Conservation (phyloP, 2,113 vertebrate species). For the Raphicerus campestris region DNA sequence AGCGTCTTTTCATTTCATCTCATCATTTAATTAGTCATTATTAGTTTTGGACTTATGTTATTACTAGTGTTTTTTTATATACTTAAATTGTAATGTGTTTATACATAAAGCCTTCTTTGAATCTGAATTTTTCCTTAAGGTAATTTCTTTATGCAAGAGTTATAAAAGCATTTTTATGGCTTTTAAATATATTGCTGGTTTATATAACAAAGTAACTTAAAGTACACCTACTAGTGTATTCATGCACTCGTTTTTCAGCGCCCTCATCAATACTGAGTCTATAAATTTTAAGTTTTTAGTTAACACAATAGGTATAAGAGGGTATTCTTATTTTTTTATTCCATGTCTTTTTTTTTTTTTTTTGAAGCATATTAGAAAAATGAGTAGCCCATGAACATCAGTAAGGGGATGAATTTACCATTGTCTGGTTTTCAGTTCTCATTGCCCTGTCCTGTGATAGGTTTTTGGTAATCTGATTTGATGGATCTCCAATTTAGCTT, state of each 20-base stretch:
- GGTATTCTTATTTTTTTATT: neutral
- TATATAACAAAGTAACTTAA: neutral
- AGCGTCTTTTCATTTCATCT: neutral
- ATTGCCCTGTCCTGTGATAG: neutral
- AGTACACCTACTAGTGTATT: neutral
- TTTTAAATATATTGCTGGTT: neutral
- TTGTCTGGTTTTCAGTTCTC: neutral
- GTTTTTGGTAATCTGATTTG: neutral
- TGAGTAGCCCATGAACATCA: neutral
- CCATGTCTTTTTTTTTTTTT: neutral
- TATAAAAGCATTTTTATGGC: neutral
- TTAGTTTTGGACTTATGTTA: conserved; percentile 2
- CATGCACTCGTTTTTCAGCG: neutral
- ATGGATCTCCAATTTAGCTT: neutral
- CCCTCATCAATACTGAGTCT: neutral
- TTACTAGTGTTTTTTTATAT: neutral
- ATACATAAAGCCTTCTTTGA: neutral
- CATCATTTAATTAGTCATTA: neutral
- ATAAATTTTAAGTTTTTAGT: neutral
- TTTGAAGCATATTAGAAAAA: neutral
- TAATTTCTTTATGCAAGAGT: neutral
- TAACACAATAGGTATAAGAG: neutral
- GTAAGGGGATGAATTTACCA: neutral
- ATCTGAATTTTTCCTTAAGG: neutral
- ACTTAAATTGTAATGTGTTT: neutral